Evolutionary conservation across 2,113 vertebrate genomes (phyloP), one percentile per base, ranked within the genome.

Genomic region (Hippoglossus stenolepis): DNA sequence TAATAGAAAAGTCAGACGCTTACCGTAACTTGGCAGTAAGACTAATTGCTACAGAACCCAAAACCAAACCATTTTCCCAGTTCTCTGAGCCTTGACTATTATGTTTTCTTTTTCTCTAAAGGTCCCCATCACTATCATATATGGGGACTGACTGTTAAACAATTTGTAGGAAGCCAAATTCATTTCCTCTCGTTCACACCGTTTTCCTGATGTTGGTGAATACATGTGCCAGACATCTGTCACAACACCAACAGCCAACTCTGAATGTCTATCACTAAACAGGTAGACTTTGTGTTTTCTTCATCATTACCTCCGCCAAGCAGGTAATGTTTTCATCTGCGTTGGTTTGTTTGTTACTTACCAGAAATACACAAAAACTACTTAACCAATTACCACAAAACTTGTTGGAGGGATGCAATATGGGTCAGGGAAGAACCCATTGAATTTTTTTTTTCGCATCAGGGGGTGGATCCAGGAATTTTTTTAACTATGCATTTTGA

Each of bases 161-260:
- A 74, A 64, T 79, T 71, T 77, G 63, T 61, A 12, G 28, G 75
- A 70, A 63, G 65, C 70, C 60, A 74, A 70, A 63, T 59, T 53
- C 8, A 65, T 84, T 78, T 82, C 65, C 81, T 82, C 64, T 61
- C 73, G 61, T 91, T 82, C 79, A 63, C 76, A 79, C n/a, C 31
- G 51, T 82, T 86, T 77, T 79, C 65, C 62, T 79, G 61, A 57
- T 26, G 56, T 66, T 45, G 64, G 28, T 80, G 58, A 83, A 75
- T 31, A 59, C 31, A 88, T 51, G 23, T 81, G 83, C 70, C 64
- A 88, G 83, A 79, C 58, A 20, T 56, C 57, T 75, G 85, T 79
- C 75, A 65, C 21, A 11, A 70, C 24, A 54, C 35, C 75, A 70
- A 23, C 35, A 65, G 71, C 66, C 45, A 79, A 54, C 43, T 58